Base-by-base conservation (phyloP, 2,888 invertebrate species). In the Crepidodera aurea region DNA sequence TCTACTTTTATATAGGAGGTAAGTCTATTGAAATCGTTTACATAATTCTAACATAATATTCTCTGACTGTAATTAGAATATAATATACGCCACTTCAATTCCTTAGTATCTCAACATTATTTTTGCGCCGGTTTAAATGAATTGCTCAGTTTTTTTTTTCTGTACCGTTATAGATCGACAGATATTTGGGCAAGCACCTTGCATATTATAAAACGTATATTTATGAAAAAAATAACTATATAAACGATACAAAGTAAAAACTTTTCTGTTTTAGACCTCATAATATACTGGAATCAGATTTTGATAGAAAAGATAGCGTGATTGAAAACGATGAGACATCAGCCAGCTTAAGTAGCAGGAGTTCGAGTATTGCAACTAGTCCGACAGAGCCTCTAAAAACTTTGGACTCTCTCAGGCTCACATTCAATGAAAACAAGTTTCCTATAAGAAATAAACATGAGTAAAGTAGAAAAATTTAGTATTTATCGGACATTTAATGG, bases 341-440 rank as follows among this genome's bases (percentile, higher is more conserved):
- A 6, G 55, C 16, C 19, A 48, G 55, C 13, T 22, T 12, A 37
- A 60, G 63, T n/a, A 64, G 66, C 27, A 65, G 69, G 29, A 66
- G 66, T 60, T 66, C 68, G 13, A 69, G 69, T 42, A 67, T 69
- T 18, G 59, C 67, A 8, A 65, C 70, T 13, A 71, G 69, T 16
- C 69, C 74, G 16, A 72, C 75, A 18, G 74, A 75, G 40, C 62
- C 66, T 42, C 74, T 79, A 55, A 79, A 77, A 71, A 79, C 78
- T 27, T 72, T 81, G 65, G 80, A 81, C 69, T 77, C 79, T 65
- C 76, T 86, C 69, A 84, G 84, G 74, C 79, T 86, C 64, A 84
- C 84, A 64, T 86, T 84, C 76, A 84, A 84, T 68, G 84, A 85
- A 69, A 86, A 86, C 75, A 86, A 85, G 77, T 86, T 86, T 80